Conservation (phyloP, 2,113 vertebrate genomes). For the Periophthalmodon schlosseri region DNA sequence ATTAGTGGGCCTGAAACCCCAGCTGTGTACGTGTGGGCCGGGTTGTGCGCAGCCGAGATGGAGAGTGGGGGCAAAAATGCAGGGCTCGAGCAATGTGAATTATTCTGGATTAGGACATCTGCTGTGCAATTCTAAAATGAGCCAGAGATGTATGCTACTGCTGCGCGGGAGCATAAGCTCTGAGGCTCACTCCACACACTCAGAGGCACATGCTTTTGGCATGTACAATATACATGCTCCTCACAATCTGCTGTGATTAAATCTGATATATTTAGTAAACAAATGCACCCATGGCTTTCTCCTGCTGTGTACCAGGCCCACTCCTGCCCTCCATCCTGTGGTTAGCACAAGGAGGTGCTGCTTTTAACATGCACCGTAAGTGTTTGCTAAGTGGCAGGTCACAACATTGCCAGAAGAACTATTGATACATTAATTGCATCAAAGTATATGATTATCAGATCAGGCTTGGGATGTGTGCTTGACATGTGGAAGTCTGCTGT, state of each 20-base stretch:
- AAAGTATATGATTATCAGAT: neutral
- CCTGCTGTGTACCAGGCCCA: slow-evolving; percentile 51
- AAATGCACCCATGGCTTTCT: slow-evolving; percentile 21
- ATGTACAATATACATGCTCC: neutral
- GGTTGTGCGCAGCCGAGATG: slow-evolving; percentile 21
- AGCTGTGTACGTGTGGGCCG: slow-evolving; percentile 72
- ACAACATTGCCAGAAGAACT: neutral
- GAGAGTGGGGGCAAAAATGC: slow-evolving; percentile 67
- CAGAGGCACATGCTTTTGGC: slow-evolving; percentile 11
- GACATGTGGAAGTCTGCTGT: neutral
- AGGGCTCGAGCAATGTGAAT: slow-evolving; percentile 75
- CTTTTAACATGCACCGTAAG: neutral
- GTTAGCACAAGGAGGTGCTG: slow-evolving; percentile 7
- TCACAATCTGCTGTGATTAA: slow-evolving; percentile 3
- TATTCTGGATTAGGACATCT: slow-evolving; percentile 83
- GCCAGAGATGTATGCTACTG: slow-evolving; percentile 53
- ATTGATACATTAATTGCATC: neutral
- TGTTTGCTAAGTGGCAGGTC: neutral
- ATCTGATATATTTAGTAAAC: slow-evolving; percentile 17
- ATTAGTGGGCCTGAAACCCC: slow-evolving; percentile 75
- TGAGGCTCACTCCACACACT: neutral
- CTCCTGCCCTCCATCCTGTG: slow-evolving; percentile 33
- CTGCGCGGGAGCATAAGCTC: slow-evolving; percentile 11
- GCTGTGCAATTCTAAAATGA: slow-evolving; percentile 75
- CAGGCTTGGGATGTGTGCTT: neutral